Percentiles rank a stretch among this genome's conserved stretches.
phyloP scores from a whole-genome alignment of 1,140 invertebrate genomes.

The Samia ricini region DNA sequence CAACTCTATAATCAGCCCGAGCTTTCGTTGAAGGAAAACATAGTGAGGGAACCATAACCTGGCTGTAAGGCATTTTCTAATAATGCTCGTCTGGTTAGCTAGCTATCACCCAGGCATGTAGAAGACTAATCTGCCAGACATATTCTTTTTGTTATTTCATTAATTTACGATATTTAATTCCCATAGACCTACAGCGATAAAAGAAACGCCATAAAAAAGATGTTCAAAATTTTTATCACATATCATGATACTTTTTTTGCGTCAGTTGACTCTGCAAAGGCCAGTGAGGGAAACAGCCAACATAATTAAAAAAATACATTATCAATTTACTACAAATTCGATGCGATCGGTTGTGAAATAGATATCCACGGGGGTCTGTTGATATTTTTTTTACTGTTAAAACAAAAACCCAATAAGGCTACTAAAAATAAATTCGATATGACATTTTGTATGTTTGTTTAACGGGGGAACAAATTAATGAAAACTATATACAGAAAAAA shows the following conservation, averaged over 20 bases:
- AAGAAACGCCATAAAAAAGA: not conserved
- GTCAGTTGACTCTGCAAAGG: not conserved
- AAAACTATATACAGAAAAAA: not conserved
- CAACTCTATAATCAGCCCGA: too few species aligned
- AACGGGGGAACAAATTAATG: not conserved
- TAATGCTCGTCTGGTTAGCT: too few species aligned
- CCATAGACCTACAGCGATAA: too few species aligned
- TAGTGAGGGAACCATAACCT: too few species aligned
- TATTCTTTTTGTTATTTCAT: too few species aligned
- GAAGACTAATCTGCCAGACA: too few species aligned
- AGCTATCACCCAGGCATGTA: too few species aligned
- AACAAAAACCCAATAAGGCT: not conserved
- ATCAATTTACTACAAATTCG: not conserved
- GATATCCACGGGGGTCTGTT: slow-evolving; percentile 2
- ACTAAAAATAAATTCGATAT: not conserved
- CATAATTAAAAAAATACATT: not conserved
- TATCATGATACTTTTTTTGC: not conserved
- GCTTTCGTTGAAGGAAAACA: too few species aligned
- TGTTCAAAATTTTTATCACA: not conserved
- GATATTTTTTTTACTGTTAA: not conserved
- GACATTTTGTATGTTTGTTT: not conserved
- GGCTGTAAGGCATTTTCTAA: too few species aligned
- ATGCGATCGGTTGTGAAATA: slow-evolving; percentile 5
- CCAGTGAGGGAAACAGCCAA: not conserved
- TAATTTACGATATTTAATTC: too few species aligned